These are phyloP conservation scores for Neria commutata DNA, from an alignment of 2,888 invertebrate species.

Conservation along the genomic window DNA sequence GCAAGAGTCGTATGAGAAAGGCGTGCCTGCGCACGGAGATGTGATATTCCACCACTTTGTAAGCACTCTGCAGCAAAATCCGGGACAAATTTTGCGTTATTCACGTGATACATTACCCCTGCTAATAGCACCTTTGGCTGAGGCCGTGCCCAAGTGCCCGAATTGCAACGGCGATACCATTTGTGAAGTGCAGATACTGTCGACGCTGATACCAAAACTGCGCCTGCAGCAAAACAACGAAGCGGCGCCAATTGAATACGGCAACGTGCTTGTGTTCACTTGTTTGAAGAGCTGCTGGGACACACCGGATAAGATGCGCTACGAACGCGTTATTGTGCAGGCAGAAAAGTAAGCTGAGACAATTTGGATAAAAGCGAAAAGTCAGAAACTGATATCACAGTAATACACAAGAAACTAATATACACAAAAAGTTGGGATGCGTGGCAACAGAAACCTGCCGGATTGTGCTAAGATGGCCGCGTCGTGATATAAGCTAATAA, in stretches of 20 bases:
- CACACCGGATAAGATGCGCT: constrained; percentile 69
- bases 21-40: constrained; percentile 81
- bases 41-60: constrained; percentile 80
- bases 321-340: constrained; percentile 79
- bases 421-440: no score
- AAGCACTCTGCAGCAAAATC: constrained; percentile 74
- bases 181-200: constrained; percentile 85
- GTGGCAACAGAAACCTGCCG: no score
- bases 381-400: no score
- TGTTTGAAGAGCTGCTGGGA: constrained; percentile 88
- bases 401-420: no score
- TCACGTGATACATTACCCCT: constrained; percentile 73
- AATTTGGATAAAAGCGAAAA: background rate
- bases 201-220: constrained; percentile 77
- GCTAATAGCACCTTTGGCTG: constrained; percentile 71
- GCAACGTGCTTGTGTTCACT: constrained; percentile 84
- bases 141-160: constrained; percentile 65
- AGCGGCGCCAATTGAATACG: constrained; percentile 74
- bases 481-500: no score
- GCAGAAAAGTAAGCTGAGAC: constrained; percentile 64
- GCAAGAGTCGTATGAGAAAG: constrained; percentile 80
- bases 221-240: constrained; percentile 67
- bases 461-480: no score
- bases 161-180: constrained; percentile 75
- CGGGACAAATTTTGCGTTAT: constrained; percentile 84